Evolutionary conservation across 2,797 vertebrate species (phyloP), one percentile per base, ranked within the genome.

Genomic region (Peromyscus eremicus): DNA sequence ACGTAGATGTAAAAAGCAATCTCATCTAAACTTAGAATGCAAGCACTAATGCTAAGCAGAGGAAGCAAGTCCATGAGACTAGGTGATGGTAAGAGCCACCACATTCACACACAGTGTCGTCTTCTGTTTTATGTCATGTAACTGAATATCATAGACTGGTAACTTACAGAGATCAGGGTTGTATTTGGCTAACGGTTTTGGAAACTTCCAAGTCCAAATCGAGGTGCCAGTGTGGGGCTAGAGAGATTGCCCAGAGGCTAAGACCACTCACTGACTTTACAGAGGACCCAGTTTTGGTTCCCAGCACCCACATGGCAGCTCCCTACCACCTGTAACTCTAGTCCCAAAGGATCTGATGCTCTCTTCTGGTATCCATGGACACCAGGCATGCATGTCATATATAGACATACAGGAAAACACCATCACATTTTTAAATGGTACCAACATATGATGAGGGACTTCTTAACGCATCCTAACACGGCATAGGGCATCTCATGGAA

Each of bases 1-100:
- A 25, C 5, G 37, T 25, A 40, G 60, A 62, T 70, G 79, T 77
- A 29, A 29, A 86, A 73, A 27, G 46, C 1, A 19, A 19, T 46
- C 43, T 84, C 71, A n/a, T 71, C 60, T 64, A 49, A 70, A 16
- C 32, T 29, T 93, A 62, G 49, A 93, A 91, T 89, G 94, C 62
- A 79, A 77, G 17, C 66, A n/a, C 17, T 75, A 62, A 55, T 71
- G 29, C 14, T 62, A 88, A 82, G 76, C 19, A 57, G 68, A 89
- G 49, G 40, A 66, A 7, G 76, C 7, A 73, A 43, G 34, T 12
- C 5, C 60, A 32, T 46, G 1, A 4, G 68, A 12, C 55, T 82
- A 68, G 23, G 25, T 60, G 77, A 80, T 6, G 84, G 23, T 17
- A 62, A 19, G 14, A 83, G 52, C 70, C 13, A 49, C 64, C 40